Conservation (phyloP, 2,113 vertebrate genomes). For the Nicator chloris region DNA sequence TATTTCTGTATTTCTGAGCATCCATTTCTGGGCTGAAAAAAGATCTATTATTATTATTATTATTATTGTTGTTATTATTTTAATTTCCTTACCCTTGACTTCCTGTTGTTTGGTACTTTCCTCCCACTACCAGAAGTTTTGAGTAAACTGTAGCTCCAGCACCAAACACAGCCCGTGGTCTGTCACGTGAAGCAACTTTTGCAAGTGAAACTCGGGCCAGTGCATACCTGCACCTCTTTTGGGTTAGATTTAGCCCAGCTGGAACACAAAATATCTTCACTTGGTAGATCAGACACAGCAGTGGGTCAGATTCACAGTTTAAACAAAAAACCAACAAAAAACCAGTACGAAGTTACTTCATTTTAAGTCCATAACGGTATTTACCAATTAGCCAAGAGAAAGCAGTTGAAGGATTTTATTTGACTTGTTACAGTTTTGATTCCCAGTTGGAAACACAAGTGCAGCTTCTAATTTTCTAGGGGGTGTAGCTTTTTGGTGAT, state of each 20-base stretch:
- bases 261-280: not conserved
- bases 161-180: not conserved
- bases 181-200: accelerated
- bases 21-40: not conserved
- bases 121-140: not conserved
- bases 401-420: not conserved
- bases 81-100: not conserved
- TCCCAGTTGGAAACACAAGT: not conserved
- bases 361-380: not conserved
- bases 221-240: not conserved
- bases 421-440: not conserved
- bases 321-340: not conserved
- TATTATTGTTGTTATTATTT: too few relatives aligned
- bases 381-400: not conserved
- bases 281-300: not conserved
- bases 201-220: accelerated
- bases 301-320: accelerated
- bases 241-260: not conserved
- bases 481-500: accelerated
- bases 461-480: not conserved
- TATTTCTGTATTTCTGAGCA: not conserved
- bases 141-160: not conserved
- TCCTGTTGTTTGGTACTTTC: not conserved
- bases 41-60: not conserved
- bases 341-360: not conserved